Percentiles rank a stretch among this genome's conserved stretches.
These are phyloP conservation scores for Triops longicaudatus DNA, from an alignment of 1,140 invertebrate genomes.

Conservation along the genomic window DNA sequence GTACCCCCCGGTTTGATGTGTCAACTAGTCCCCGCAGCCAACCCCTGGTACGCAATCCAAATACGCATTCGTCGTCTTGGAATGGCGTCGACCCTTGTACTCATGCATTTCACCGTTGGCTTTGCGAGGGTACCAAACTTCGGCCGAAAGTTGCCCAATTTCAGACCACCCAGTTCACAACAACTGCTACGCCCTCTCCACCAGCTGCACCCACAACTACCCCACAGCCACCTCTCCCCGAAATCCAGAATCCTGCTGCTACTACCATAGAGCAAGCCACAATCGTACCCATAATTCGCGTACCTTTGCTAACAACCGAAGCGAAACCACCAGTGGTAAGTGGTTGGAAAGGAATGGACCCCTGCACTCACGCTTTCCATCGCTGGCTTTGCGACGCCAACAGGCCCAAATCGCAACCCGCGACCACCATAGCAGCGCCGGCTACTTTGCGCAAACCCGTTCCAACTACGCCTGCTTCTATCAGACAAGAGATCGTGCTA, in stretches of 20 bases:
- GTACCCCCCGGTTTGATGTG: background rate
- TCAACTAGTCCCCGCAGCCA: background rate
- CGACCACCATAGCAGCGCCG: background rate
- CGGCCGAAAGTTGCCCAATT: background rate
- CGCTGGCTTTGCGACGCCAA: slow-evolving; percentile 21
- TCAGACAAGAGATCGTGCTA: background rate
- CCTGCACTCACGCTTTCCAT: slow-evolving; percentile 23
- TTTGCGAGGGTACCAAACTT: background rate
- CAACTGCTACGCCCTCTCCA: background rate
- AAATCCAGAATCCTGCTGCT: background rate
- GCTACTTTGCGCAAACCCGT: background rate
- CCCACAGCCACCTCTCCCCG: background rate
- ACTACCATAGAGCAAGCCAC: background rate
- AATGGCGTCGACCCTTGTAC: slow-evolving; percentile 19
- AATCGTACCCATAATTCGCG: background rate
- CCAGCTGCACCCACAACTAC: background rate
- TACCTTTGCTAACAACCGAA: background rate
- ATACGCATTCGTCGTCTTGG: background rate
- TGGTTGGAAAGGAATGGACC: slow-evolving; percentile 22
- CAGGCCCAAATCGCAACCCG: background rate
- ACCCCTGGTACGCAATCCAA: background rate
- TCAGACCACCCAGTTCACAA: background rate
- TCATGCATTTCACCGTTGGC: slow-evolving; percentile 23
- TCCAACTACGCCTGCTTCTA: background rate
- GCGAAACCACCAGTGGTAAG: background rate